A percentile compares a stretch with the other conserved stretches of the same genome.
phyloP scores from a whole-genome alignment of 2,888 invertebrate genomes.

The Liodrosophila aerea region DNA sequence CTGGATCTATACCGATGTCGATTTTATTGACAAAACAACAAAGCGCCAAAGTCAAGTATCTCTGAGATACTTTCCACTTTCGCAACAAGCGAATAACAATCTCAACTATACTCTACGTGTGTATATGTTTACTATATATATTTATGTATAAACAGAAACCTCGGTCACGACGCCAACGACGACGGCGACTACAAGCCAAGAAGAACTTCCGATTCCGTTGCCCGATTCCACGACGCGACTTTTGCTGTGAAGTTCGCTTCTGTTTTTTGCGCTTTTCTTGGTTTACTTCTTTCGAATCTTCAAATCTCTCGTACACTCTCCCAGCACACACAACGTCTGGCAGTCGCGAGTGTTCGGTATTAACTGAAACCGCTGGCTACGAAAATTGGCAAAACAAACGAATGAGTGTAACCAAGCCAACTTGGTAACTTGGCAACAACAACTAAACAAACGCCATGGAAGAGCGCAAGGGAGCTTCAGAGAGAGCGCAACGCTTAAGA shows the following conservation, averaged over 20 bases:
- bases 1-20: background rate
- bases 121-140: slow-evolving; percentile 26
- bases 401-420: slow-evolving; percentile 70
- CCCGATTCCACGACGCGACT: slow-evolving; percentile 41
- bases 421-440: slow-evolving; percentile 71
- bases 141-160: slow-evolving; percentile 57
- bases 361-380: slow-evolving; percentile 67
- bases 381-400: slow-evolving; percentile 76
- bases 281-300: slow-evolving; percentile 36
- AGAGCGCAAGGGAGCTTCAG: slow-evolving; percentile 18
- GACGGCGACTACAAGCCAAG: slow-evolving; percentile 41
- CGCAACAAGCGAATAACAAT: slow-evolving; percentile 49
- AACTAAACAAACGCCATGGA: slow-evolving; percentile 32
- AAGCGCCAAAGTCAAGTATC: slow-evolving; percentile 45
- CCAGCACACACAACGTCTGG: slow-evolving; percentile 54
- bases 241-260: slow-evolving; percentile 38
- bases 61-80: slow-evolving; percentile 69
- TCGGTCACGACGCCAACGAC: slow-evolving; percentile 58
- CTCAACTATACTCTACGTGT: slow-evolving; percentile 23
- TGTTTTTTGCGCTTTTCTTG: slow-evolving; percentile 36
- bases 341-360: slow-evolving; percentile 69
- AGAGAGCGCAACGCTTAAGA: slow-evolving; percentile 26
- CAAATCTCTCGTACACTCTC: slow-evolving; percentile 20
- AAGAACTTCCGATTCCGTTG: slow-evolving; percentile 63
- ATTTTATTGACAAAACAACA: slow-evolving; percentile 75